These are phyloP conservation scores for Etheostoma perlongum DNA, from an alignment of 2,797 vertebrate species.

Conservation along the genomic window DNA sequence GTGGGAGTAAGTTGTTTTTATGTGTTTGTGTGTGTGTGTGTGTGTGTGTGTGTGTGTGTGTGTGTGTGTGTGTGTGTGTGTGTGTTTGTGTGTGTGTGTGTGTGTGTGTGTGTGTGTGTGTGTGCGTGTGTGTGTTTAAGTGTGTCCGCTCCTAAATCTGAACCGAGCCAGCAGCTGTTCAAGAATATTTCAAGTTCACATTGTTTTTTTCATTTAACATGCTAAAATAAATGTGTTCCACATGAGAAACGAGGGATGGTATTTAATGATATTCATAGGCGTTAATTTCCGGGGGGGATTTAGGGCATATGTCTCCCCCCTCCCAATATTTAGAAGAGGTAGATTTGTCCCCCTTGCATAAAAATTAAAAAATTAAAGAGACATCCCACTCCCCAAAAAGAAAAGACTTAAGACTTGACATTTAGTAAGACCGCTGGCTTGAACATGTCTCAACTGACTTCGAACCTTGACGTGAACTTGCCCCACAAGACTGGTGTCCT, in stretches of 20 bases:
- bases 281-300: too few relatives aligned
- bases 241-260: conserved; percentile 54
- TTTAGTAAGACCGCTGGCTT: not conserved
- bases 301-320: too few relatives aligned
- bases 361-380: too few relatives aligned
- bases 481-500: conserved; percentile 17
- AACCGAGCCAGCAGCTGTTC: conserved; percentile 66
- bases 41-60: not conserved
- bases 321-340: too few relatives aligned
- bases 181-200: conserved; percentile 70
- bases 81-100: too few relatives aligned
- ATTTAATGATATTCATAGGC: conserved; percentile 48
- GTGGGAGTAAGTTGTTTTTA: conserved; percentile 28
- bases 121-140: conserved; percentile 1
- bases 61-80: too few relatives aligned
- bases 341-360: too few relatives aligned
- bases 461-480: not conserved
- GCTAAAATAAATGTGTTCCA: conserved; percentile 71
- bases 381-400: too few relatives aligned
- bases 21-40: too few relatives aligned
- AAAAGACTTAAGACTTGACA: not conserved
- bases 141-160: conserved; percentile 44
- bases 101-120: not conserved
- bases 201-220: conserved; percentile 67
- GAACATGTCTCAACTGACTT: conserved; percentile 8